These are phyloP conservation scores for Papilio aristodemus DNA, from an alignment of 1,140 invertebrate species.

Conservation along the genomic window DNA sequence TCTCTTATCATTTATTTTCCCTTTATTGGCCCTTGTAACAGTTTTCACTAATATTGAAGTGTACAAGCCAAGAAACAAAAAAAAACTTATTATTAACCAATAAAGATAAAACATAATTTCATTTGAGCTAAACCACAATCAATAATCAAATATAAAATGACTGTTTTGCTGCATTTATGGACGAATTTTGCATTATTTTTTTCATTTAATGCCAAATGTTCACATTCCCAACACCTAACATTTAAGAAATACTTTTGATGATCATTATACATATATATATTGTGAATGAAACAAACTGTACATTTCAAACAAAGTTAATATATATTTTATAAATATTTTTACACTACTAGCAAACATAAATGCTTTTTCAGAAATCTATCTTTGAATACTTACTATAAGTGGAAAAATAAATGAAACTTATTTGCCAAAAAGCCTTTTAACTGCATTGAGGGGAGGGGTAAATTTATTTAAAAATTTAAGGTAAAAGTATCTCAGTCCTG, in stretches of 20 bases:
- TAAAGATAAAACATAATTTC: not conserved
- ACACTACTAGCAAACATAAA: slow-evolving; percentile 1
- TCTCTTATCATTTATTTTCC: too few species aligned
- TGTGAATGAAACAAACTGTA: not conserved
- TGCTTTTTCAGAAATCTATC: not conserved
- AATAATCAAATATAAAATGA: not conserved
- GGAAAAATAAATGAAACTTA: slow-evolving; percentile 4
- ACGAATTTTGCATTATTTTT: not conserved
- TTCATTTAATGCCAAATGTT: not conserved
- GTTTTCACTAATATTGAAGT: not conserved
- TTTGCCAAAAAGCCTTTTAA: slow-evolving; percentile 9
- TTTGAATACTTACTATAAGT: slow-evolving; percentile 3
- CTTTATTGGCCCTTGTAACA: not conserved
- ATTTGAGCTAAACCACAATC: not conserved
- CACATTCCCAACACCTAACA: not conserved
- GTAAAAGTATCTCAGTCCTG: slow-evolving; percentile 8
- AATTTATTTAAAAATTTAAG: slow-evolving; percentile 6
- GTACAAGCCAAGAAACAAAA: not conserved
- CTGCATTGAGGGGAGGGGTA: not conserved
- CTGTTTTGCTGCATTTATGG: not conserved
- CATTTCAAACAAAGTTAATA: slow-evolving; percentile 13
- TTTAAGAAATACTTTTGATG: not conserved
- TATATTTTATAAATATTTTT: not conserved
- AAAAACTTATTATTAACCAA: not conserved
- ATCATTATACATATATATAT: slow-evolving; percentile 1